Evolutionary conservation across 2,797 vertebrate species (phyloP).

Genomic region (Myotis findleyi): DNA sequence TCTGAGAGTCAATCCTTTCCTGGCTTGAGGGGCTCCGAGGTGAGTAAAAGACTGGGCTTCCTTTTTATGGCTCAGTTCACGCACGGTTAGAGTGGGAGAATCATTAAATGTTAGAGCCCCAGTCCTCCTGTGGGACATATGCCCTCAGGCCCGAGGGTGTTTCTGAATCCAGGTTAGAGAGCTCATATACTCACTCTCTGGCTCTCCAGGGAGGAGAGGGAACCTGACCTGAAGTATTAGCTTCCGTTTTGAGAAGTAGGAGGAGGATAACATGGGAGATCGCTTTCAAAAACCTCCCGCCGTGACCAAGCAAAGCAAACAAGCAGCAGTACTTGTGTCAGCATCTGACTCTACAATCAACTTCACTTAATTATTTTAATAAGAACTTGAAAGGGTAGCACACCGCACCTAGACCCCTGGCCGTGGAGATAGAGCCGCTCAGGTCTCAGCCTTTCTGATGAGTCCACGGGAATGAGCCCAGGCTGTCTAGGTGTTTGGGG

Average conservation of each 20-base stretch:
- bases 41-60: constrained; percentile 8
- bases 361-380: constrained; percentile 65
- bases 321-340: constrained; percentile 27
- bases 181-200: background rate
- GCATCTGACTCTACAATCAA: constrained; percentile 47
- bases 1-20: background rate
- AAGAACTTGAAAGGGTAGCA: constrained; percentile 46
- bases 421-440: constrained; percentile 13
- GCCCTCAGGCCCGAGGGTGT: constrained; percentile 15
- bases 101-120: constrained; percentile 21
- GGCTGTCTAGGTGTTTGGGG: background rate
- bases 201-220: constrained; percentile 39
- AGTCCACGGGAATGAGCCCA: background rate
- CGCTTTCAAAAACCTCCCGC: constrained; percentile 23
- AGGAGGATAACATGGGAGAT: constrained; percentile 17
- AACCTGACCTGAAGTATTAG: constrained; percentile 26
- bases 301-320: constrained; percentile 55
- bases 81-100: background rate
- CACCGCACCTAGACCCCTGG: background rate
- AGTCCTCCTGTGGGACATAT: background rate
- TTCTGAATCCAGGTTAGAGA: background rate
- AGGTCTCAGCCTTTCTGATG: background rate
- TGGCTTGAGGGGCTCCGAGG: background rate
- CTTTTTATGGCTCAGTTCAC: background rate
- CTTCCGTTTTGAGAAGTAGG: constrained; percentile 42